phyloP scores from a whole-genome alignment of 2,888 invertebrate species.

The Trachelus iudaicus region DNA sequence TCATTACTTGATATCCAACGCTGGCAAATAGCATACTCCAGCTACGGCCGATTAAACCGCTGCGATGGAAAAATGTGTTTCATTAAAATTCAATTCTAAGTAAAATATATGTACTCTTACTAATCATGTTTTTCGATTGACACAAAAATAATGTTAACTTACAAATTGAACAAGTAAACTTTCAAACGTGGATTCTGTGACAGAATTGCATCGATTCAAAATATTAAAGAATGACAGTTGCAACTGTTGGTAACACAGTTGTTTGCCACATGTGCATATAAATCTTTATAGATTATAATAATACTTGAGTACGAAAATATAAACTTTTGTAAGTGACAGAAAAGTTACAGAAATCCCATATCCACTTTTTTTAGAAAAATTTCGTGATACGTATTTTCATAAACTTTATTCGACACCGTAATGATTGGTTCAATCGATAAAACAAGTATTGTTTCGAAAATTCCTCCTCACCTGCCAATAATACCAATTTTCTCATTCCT shows the following conservation, averaged over 20 bases:
- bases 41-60: slow-evolving; percentile 94
- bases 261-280: background rate
- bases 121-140: background rate
- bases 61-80: slow-evolving; percentile 64
- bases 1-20: slow-evolving; percentile 86
- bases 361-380: background rate
- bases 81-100: background rate
- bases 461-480: slow-evolving; percentile 75
- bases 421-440: background rate
- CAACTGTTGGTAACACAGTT: background rate
- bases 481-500: slow-evolving; percentile 79
- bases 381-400: background rate
- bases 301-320: background rate
- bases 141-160: background rate
- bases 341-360: background rate
- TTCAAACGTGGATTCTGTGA: background rate
- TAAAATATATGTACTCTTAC: background rate
- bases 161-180: background rate
- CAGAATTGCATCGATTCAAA: background rate
- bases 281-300: background rate
- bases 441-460: background rate
- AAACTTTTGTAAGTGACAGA: background rate
- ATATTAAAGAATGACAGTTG: background rate
- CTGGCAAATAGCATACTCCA: slow-evolving; percentile 98
- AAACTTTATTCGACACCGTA: background rate